These are phyloP conservation scores for Notothenia rossii DNA, from an alignment of 2,113 vertebrate genomes.

Conservation along the genomic window DNA sequence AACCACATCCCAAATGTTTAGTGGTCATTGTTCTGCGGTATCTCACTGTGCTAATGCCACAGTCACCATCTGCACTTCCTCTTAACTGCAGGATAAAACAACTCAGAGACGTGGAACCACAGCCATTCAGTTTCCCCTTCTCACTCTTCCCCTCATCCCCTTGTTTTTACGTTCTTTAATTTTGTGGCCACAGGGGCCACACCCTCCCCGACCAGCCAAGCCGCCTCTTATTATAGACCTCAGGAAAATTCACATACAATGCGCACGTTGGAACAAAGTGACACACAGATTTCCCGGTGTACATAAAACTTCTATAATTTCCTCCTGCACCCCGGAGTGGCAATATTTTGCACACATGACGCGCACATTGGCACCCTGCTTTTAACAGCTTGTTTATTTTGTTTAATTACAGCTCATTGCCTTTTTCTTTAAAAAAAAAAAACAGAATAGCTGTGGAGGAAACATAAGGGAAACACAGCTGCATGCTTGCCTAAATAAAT, in stretches of 20 bases:
- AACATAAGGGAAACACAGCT: slow-evolving; percentile 61
- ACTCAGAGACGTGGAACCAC: slow-evolving; percentile 54
- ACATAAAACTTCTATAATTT: slow-evolving; percentile 70
- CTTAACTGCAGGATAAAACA: slow-evolving; percentile 57
- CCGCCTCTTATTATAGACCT: slow-evolving; percentile 81
- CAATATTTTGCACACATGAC: slow-evolving; percentile 45
- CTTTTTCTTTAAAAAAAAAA: slow-evolving; percentile 61
- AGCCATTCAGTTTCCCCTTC: slow-evolving; percentile 64
- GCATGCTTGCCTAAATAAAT: slow-evolving; percentile 63
- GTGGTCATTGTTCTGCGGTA: slow-evolving; percentile 31
- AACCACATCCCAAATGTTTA: slow-evolving; percentile 47
- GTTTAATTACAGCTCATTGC: slow-evolving; percentile 70
- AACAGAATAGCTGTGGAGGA: slow-evolving; percentile 54
- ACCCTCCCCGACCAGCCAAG: slow-evolving; percentile 74
- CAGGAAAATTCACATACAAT: slow-evolving; percentile 74
- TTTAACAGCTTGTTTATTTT: slow-evolving; percentile 76
- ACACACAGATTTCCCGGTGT: slow-evolving; percentile 55
- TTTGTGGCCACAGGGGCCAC: slow-evolving; percentile 77
- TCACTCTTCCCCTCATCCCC: slow-evolving; percentile 67
- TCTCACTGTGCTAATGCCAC: slow-evolving; percentile 31
- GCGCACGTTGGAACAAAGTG: slow-evolving; percentile 47
- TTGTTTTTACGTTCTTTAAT: slow-evolving; percentile 81
- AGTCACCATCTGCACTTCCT: slow-evolving; percentile 60
- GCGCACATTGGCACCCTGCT: slow-evolving; percentile 50
- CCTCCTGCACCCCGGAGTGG: slow-evolving; percentile 42